Percentiles rank a stretch among this genome's conserved stretches.
Evolutionary conservation across 2,797 vertebrate genomes (phyloP).

Genomic region (Anniella stebbinsi): DNA sequence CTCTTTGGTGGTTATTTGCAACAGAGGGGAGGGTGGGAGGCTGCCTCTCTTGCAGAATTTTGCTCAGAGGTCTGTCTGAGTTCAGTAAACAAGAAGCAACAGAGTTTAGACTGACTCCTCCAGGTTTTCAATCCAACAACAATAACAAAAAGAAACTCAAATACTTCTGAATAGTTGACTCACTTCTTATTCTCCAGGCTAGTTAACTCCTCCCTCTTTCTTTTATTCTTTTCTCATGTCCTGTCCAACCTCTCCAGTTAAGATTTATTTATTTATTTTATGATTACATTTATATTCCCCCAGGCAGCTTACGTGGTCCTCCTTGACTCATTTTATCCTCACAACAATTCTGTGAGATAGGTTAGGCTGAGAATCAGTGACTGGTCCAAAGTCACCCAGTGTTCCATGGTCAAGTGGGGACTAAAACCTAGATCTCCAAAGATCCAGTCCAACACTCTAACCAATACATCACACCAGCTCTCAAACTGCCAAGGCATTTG

Average conservation of each 20-base stretch:
- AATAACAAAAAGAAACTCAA: neutral
- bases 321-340: too few relatives aligned
- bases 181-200: neutral
- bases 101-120: neutral
- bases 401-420: too few relatives aligned
- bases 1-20: neutral
- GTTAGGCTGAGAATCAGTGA: too few relatives aligned
- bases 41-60: neutral
- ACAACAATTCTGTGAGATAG: too few relatives aligned
- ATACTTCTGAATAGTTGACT: neutral
- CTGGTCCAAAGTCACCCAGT: too few relatives aligned
- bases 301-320: too few relatives aligned
- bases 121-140: neutral
- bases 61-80: neutral
- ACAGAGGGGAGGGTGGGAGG: too few relatives aligned
- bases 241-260: neutral
- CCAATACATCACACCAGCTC: neutral
- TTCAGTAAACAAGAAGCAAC: neutral
- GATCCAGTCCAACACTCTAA: neutral
- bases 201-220: neutral
- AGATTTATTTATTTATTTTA: too few relatives aligned
- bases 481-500: neutral
- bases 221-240: neutral
- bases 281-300: too few relatives aligned
- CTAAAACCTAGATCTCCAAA: neutral